Base-by-base conservation (phyloP, 2,113 vertebrate genomes). In the Erinaceus europaeus region DNA sequence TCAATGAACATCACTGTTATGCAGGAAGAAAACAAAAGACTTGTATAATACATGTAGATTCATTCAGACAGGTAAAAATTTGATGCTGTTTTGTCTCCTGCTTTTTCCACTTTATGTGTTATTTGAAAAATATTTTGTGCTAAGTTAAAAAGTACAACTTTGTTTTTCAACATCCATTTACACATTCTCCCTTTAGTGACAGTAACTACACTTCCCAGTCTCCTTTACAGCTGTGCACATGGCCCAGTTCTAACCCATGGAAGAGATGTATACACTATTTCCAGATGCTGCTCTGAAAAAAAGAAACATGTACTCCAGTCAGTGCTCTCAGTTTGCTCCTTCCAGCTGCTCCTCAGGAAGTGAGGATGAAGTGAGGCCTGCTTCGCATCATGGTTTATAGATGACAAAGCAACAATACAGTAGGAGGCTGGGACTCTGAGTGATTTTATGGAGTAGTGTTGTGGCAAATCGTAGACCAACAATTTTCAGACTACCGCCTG, bases 1-100 rank as follows among this genome's bases (percentile, higher is more conserved):
- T 90, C 61, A 79, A 90, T 69, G 50, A 79, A 53, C 57, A 75
- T 36, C 5, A 42, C 59, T 64, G 15, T 90, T 53, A n/a, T n/a
- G n/a, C n/a, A n/a, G n/a, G n/a, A n/a, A n/a, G n/a, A n/a, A n/a
- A n/a, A n/a, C n/a, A n/a, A n/a, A n/a, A n/a, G n/a, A n/a, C n/a
- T n/a, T n/a, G n/a, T n/a, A n/a, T n/a, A n/a, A n/a, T n/a, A n/a
- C n/a, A n/a, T n/a, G n/a, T n/a, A n/a, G n/a, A n/a, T n/a, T n/a
- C n/a, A n/a, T n/a, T n/a, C 9, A 77, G 78, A 79, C 36, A 38
- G 52, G 20, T 65, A 72, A 80, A 76, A 59, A n/a, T n/a, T 50
- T 42, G 21, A n/a, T 71, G 48, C 36, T 44, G 2, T 44, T 84
- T 65, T 50, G 15, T 55, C 25, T 38, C 36, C 68, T 13, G 1